Conservation (phyloP, 2,888 invertebrate genomes). For the Icerya purchasi region DNA sequence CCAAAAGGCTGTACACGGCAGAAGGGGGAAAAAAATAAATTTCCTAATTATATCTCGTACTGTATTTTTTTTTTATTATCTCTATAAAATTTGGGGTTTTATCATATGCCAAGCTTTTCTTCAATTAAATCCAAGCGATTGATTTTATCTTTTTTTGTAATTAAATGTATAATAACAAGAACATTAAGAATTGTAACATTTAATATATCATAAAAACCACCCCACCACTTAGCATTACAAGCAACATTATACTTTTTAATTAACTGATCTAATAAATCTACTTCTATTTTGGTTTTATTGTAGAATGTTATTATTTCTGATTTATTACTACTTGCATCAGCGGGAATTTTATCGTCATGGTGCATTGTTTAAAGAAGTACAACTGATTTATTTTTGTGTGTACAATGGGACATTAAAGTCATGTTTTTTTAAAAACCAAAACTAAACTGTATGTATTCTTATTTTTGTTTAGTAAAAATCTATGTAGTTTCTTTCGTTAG, state of each 20-base stretch:
- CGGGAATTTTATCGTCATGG: neutral
- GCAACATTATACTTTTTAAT: neutral
- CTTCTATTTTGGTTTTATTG: neutral
- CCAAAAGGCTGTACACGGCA: no score
- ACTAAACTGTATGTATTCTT: neutral
- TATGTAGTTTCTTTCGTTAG: neutral
- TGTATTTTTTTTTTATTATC: no score
- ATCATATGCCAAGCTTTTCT: neutral
- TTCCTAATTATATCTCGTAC: no score
- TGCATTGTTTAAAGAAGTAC: neutral
- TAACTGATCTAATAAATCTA: neutral
- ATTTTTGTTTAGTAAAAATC: neutral
- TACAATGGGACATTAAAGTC: neutral
- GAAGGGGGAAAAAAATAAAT: no score
- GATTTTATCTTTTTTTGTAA: no score
- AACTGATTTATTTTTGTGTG: neutral
- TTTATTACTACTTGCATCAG: neutral
- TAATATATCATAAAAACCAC: neutral
- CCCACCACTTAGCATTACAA: neutral
- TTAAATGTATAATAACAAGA: no score
- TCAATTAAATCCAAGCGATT: neutral
- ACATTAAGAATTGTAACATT: neutral
- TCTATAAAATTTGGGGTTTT: neutral
- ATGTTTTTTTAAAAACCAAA: neutral
- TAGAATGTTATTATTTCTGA: neutral